phyloP scores from a whole-genome alignment of 1,140 invertebrate species.

The Bombus sibiricus region DNA sequence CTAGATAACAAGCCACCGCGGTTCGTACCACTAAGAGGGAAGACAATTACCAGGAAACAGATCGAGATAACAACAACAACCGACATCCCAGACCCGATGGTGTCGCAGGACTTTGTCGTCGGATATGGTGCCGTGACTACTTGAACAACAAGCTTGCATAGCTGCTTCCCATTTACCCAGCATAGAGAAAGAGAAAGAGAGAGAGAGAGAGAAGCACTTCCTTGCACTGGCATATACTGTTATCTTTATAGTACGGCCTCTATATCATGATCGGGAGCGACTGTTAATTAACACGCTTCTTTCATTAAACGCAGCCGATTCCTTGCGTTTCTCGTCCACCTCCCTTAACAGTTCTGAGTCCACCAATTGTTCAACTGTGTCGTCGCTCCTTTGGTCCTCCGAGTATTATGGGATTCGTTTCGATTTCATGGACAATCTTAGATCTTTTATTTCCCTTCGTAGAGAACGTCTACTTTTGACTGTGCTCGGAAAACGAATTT shows the following conservation, averaged over 20 bases:
- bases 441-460: constrained; percentile 9
- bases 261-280: constrained; percentile 61
- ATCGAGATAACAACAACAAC: constrained; percentile 73
- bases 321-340: not conserved
- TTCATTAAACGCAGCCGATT: constrained; percentile 41
- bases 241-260: constrained; percentile 67
- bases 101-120: constrained; percentile 61
- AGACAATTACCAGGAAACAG: constrained; percentile 76
- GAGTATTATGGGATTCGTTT: not conserved
- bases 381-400: not conserved
- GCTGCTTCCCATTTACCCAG: constrained; percentile 46
- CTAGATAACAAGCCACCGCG: constrained; percentile 69
- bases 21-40: constrained; percentile 62
- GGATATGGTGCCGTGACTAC: constrained; percentile 60
- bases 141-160: constrained; percentile 51
- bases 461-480: not conserved
- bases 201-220: constrained; percentile 15
- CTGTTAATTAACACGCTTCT: constrained; percentile 70
- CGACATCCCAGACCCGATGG: constrained; percentile 59
- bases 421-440: constrained; percentile 11
- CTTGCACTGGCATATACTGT: constrained; percentile 49
- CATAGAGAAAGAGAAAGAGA: constrained; percentile 3
- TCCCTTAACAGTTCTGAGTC: not conserved
- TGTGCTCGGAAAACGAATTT: not conserved
- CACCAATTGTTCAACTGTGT: not conserved